Percentiles rank a stretch among this genome's conserved stretches.
phyloP scores from a whole-genome alignment of 2,113 vertebrate species.

The Pangasianodon gigas region DNA sequence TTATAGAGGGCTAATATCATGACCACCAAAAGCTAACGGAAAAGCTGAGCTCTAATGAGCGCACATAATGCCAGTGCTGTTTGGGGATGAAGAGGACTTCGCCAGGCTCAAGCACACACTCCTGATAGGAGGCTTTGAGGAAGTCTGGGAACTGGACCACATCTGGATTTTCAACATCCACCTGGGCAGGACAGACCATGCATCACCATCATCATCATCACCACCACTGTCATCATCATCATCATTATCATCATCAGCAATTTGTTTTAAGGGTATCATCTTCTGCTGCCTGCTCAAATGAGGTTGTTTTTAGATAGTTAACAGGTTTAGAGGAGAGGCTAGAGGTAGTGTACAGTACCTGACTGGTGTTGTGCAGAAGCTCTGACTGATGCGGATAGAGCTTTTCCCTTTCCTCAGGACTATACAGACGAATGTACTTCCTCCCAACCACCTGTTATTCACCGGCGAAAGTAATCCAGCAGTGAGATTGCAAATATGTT shows the following conservation, averaged over 20 bases:
- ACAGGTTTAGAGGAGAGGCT: not conserved
- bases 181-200: slow-evolving; percentile 68
- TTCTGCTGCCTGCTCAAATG: not conserved
- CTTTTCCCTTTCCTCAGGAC: slow-evolving; percentile 80
- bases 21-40: slow-evolving; percentile 99
- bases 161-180: slow-evolving; percentile 89
- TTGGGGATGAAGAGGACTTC: slow-evolving; percentile 91
- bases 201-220: not conserved
- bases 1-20: slow-evolving; percentile 60
- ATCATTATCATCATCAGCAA: not conserved
- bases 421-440: slow-evolving; percentile 89
- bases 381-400: slow-evolving; percentile 88
- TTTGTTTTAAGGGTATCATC: not conserved
- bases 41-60: slow-evolving; percentile 89
- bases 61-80: slow-evolving; percentile 89
- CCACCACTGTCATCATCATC: not conserved
- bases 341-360: slow-evolving; percentile 72
- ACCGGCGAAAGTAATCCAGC: slow-evolving; percentile 16
- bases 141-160: slow-evolving; percentile 82
- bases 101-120: slow-evolving; percentile 85
- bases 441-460: slow-evolving; percentile 83
- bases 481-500: not conserved
- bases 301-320: not conserved
- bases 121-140: slow-evolving; percentile 76
- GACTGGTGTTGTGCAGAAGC: slow-evolving; percentile 94